These are phyloP conservation scores for Tetheella fluctuosa DNA, from an alignment of 2,888 invertebrate species.

Conservation along the genomic window DNA sequence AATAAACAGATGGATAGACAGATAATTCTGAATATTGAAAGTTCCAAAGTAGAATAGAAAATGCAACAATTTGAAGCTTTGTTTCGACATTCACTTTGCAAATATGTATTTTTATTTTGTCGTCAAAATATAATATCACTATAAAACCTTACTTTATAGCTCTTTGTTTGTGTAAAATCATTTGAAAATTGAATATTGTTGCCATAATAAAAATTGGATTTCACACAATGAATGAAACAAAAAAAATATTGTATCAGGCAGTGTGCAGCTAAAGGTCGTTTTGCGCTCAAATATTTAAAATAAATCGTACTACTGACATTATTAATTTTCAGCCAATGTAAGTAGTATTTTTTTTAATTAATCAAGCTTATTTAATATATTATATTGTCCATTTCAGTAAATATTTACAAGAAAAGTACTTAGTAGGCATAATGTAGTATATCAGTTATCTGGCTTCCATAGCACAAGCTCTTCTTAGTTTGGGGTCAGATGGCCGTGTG, in stretches of 20 bases:
- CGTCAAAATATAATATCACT: conserved; percentile 13
- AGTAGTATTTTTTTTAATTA: no score
- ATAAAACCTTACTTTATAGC: conserved; percentile 14
- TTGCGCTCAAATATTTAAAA: background rate
- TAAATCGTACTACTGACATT: background rate
- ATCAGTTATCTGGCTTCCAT: no score
- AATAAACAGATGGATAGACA: no score
- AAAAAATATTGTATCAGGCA: conserved; percentile 10
- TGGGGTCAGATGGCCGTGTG: no score
- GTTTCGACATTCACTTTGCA: background rate
- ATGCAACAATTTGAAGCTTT: background rate
- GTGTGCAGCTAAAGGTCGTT: conserved; percentile 12
- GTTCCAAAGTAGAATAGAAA: no score
- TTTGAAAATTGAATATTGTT: conserved; percentile 13
- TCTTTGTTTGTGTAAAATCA: conserved; percentile 15
- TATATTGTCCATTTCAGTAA: no score
- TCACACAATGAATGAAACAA: background rate
- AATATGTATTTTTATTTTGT: conserved; percentile 12
- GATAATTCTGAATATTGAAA: no score
- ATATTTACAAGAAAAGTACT: no score
- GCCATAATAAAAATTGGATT: conserved; percentile 17
- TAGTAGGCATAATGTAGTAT: no score
- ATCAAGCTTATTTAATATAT: no score
- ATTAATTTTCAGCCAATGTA: no score
- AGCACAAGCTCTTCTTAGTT: no score